Conservation (phyloP, 2,888 invertebrate genomes). For the Steinernema carpocapsae region DNA sequence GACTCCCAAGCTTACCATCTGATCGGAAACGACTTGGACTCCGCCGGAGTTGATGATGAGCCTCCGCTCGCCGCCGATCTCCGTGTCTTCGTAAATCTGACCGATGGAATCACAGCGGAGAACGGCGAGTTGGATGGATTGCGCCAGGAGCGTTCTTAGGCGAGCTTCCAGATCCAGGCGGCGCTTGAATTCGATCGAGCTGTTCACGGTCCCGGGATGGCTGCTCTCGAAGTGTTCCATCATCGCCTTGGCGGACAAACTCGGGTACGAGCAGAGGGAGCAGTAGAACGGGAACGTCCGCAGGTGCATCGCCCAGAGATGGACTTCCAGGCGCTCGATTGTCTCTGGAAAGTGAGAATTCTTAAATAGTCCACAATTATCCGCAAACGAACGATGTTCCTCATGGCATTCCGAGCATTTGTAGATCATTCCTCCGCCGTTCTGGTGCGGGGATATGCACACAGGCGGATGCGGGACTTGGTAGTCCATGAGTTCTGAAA, state of each 20-base stretch:
- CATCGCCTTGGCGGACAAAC: conserved; percentile 5
- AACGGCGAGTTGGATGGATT: conserved; percentile 51
- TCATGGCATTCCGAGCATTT: conserved; percentile 26
- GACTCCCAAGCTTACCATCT: background rate
- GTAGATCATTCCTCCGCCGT: background rate
- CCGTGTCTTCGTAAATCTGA: background rate
- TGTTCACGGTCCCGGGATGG: background rate
- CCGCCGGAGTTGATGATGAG: background rate
- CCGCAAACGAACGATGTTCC: background rate
- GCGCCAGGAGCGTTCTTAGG: conserved; percentile 51
- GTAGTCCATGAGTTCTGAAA: background rate
- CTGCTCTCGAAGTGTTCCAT: conserved; percentile 26
- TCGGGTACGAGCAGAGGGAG: conserved; percentile 34
- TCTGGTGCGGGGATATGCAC: background rate
- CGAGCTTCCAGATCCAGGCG: conserved; percentile 50
- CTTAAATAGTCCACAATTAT: background rate
- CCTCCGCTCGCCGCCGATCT: background rate
- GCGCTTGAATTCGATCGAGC: conserved; percentile 49
- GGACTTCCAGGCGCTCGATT: conserved; percentile 28
- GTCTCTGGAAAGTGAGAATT: background rate
- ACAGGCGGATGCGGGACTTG: background rate
- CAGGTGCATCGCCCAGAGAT: conserved; percentile 37
- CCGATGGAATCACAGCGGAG: conserved; percentile 4
- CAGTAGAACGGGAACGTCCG: conserved; percentile 35
- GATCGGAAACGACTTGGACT: background rate